Evolutionary conservation across 2,888 invertebrate species (phyloP).

Genomic region (Minunthozetes semirufus): DNA sequence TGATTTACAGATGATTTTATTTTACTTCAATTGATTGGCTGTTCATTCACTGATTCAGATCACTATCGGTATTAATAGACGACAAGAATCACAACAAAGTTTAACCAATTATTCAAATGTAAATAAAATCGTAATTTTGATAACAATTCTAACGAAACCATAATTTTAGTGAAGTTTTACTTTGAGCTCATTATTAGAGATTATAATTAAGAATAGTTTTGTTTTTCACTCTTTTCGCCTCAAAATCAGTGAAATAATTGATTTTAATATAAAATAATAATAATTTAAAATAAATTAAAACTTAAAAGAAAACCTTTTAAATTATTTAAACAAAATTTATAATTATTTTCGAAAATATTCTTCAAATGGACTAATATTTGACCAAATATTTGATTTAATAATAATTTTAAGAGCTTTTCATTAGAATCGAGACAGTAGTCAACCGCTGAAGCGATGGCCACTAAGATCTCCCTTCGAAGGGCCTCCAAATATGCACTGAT

Average conservation of each 20-base stretch:
- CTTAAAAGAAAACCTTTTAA: too few relatives aligned
- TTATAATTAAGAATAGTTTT: neutral
- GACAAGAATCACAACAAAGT: too few relatives aligned
- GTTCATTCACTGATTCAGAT: neutral
- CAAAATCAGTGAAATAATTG: too few relatives aligned
- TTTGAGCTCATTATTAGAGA: neutral
- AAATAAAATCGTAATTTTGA: neutral
- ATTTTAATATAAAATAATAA: too few relatives aligned
- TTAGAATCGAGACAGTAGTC: neutral
- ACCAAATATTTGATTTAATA: neutral
- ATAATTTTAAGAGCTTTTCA: neutral
- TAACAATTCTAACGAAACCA: neutral
- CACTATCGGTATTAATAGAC: too few relatives aligned
- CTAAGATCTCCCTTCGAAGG: neutral
- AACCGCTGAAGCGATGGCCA: neutral
- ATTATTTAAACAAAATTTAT: too few relatives aligned
- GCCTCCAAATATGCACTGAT: neutral
- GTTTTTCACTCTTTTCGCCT: too few relatives aligned
- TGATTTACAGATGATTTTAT: constrained; percentile 4
- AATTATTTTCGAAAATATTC: too few relatives aligned
- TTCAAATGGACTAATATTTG: too few relatives aligned
- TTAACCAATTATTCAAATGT: too few relatives aligned
- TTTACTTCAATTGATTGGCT: neutral
- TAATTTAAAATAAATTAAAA: too few relatives aligned
- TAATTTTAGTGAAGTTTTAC: neutral